A percentile compares a stretch with the other conserved stretches of the same genome.
phyloP scores from a whole-genome alignment of 2,113 vertebrate species.

The Channa maculata region DNA sequence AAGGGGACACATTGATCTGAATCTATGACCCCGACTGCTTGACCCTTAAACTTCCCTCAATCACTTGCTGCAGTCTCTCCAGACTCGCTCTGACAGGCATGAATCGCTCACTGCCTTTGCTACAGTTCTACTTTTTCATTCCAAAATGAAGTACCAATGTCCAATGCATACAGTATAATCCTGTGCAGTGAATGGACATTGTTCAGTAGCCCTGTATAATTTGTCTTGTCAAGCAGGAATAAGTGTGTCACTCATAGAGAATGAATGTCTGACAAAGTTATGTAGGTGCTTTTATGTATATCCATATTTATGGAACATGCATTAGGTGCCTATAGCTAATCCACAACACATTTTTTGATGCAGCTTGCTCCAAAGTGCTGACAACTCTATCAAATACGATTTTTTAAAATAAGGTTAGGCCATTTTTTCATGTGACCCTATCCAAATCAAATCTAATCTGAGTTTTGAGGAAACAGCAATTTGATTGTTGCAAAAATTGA shows the following conservation, averaged over 20 bases:
- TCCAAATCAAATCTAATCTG: too few species aligned
- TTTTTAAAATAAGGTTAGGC: too few species aligned
- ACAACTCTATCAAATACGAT: too few species aligned
- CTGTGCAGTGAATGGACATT: neutral
- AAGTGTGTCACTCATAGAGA: neutral
- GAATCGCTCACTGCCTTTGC: slow-evolving; percentile 25
- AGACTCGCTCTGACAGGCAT: slow-evolving; percentile 24
- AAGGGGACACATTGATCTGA: slow-evolving; percentile 30
- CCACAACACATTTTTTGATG: too few species aligned
- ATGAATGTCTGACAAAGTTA: neutral
- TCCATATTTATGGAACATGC: too few species aligned
- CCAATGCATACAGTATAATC: neutral
- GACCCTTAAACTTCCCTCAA: slow-evolving; percentile 41
- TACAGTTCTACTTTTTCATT: neutral
- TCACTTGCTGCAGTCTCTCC: slow-evolving; percentile 39
- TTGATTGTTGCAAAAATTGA: too few species aligned
- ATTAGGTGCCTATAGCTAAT: too few species aligned
- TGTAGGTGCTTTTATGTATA: too few species aligned
- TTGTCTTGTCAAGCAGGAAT: neutral
- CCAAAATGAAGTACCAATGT: slow-evolving; percentile 3
- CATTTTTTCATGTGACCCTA: too few species aligned
- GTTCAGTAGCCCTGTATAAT: slow-evolving; percentile 1
- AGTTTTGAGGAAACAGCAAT: too few species aligned
- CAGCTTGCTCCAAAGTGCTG: too few species aligned
- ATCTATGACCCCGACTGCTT: slow-evolving; percentile 33